A percentile compares a stretch with the other conserved stretches of the same genome.
phyloP scores from a whole-genome alignment of 2,888 invertebrate species.

The Drosophila melanosoma region DNA sequence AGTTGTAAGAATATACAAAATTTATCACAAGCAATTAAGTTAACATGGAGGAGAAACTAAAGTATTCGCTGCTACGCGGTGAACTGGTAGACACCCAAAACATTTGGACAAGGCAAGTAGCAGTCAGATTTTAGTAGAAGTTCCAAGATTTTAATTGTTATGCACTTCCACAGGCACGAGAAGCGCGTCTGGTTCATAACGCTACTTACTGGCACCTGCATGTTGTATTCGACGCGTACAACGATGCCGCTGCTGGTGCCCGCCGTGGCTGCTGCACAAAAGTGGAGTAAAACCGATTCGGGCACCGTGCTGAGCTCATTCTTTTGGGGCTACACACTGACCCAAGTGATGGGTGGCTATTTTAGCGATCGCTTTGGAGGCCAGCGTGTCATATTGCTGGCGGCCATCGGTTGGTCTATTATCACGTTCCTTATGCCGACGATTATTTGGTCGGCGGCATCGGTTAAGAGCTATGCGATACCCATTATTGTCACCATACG shows the following conservation, averaged over 20 bases:
- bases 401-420: slow-evolving; percentile 87
- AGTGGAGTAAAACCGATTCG: slow-evolving; percentile 89
- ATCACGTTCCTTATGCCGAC: slow-evolving; percentile 87
- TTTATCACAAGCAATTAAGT: slow-evolving; percentile 18
- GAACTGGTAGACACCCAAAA: slow-evolving; percentile 84
- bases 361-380: slow-evolving; percentile 88
- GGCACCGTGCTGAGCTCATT: slow-evolving; percentile 90
- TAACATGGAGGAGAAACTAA: slow-evolving; percentile 83
- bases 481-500: slow-evolving; percentile 87
- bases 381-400: slow-evolving; percentile 87
- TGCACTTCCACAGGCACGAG: slow-evolving; percentile 84
- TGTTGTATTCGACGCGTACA: slow-evolving; percentile 88
- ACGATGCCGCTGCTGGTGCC: slow-evolving; percentile 89
- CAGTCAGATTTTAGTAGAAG: not conserved
- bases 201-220: slow-evolving; percentile 88
- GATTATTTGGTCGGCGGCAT: slow-evolving; percentile 85
- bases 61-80: slow-evolving; percentile 84
- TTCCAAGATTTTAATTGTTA: not conserved
- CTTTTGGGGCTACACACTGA: slow-evolving; percentile 91
- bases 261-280: slow-evolving; percentile 87
- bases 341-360: slow-evolving; percentile 87
- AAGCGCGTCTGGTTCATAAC: slow-evolving; percentile 87
- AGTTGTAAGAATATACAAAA: slow-evolving; percentile 23
- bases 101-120: slow-evolving; percentile 83
- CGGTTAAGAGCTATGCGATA: slow-evolving; percentile 84